Evolutionary conservation across 2,888 invertebrate species (phyloP).

Genomic region (Ormyrus labotus): DNA sequence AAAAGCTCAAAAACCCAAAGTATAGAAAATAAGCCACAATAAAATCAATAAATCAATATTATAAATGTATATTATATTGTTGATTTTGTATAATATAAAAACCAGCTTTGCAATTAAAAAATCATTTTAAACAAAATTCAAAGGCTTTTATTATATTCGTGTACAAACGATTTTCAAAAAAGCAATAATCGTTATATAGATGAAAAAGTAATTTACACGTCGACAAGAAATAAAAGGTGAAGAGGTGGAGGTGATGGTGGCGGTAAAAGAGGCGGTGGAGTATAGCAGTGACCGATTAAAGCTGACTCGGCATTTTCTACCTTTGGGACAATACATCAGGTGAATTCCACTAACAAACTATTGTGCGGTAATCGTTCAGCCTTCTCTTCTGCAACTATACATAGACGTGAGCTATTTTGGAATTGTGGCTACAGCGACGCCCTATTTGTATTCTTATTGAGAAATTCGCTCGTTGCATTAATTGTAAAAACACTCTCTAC

Average conservation of each 20-base stretch:
- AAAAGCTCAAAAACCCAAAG: slow-evolving; percentile 2
- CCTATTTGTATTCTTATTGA: slow-evolving; percentile 34
- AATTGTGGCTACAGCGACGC: slow-evolving; percentile 30
- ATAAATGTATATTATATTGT: slow-evolving; percentile 10
- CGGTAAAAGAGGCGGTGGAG: slow-evolving; percentile 9
- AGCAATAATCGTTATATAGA: slow-evolving; percentile 36
- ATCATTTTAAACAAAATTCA: not conserved
- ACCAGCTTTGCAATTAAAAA: slow-evolving; percentile 34
- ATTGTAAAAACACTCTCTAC: no score
- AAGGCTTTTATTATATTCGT: no score
- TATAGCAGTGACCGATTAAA: slow-evolving; percentile 57
- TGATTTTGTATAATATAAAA: slow-evolving; percentile 47
- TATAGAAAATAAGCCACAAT: not conserved
- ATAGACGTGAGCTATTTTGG: slow-evolving; percentile 49
- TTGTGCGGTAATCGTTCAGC: slow-evolving; percentile 73
- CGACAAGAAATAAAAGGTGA: slow-evolving; percentile 3
- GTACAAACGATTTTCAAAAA: not conserved
- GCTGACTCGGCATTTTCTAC: slow-evolving; percentile 69
- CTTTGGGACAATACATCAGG: slow-evolving; percentile 72
- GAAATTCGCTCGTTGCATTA: slow-evolving; percentile 52
- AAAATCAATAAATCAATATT: not conserved
- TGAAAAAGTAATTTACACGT: slow-evolving; percentile 50
- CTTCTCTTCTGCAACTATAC: slow-evolving; percentile 25
- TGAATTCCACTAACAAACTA: slow-evolving; percentile 75
- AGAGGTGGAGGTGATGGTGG: slow-evolving; percentile 12